Percentiles rank a stretch among this genome's conserved stretches.
Evolutionary conservation across 2,797 vertebrate species (phyloP).

Genomic region (Avahi laniger): DNA sequence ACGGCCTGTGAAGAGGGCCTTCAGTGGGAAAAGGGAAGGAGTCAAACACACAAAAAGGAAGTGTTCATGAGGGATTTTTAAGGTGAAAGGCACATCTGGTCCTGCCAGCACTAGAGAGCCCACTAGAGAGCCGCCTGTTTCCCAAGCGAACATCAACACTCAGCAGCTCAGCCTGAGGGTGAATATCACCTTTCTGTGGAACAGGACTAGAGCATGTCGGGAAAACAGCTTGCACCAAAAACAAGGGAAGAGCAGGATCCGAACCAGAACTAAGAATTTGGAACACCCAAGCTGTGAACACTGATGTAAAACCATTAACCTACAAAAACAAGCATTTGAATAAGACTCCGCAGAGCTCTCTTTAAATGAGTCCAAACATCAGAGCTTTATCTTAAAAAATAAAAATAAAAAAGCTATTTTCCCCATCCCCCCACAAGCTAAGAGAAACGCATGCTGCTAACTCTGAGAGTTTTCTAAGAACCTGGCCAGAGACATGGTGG

Average conservation of each 20-base stretch:
- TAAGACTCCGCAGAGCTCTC: not conserved
- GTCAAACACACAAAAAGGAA: not conserved
- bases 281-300: not conserved
- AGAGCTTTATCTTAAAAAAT: not conserved
- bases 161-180: not conserved
- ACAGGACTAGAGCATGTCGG: not conserved
- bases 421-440: not conserved
- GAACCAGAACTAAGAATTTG: not conserved
- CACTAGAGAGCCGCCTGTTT: not conserved
- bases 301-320: not conserved
- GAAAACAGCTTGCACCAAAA: not conserved
- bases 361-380: slow-evolving; percentile 12
- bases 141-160: not conserved
- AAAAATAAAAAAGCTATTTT: not conserved
- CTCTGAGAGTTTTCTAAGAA: slow-evolving; percentile 36
- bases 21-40: not conserved
- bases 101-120: not conserved
- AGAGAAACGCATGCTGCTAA: not conserved
- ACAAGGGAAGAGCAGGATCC: not conserved
- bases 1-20: not conserved
- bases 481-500: not conserved
- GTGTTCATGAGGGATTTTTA: not conserved
- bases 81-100: not conserved
- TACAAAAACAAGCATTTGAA: not conserved
- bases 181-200: not conserved